Percentiles rank a stretch among this genome's conserved stretches.
phyloP scores from a whole-genome alignment of 53 echinoderm and acorn worm species.

The Holothuria scabra region DNA sequence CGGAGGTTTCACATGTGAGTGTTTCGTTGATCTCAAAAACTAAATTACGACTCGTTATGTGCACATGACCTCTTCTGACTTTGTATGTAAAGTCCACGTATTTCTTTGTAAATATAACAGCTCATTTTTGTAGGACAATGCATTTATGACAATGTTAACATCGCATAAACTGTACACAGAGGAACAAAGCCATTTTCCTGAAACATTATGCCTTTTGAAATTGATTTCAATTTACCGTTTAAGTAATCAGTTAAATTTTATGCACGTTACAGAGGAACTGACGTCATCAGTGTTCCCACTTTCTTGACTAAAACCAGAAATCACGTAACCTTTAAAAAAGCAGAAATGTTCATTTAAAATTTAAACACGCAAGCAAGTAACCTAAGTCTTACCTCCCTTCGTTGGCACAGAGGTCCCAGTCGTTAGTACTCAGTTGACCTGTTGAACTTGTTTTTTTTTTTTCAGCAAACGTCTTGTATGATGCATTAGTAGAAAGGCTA shows the following conservation, averaged over 20 bases:
- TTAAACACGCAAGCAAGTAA: constrained; percentile 6
- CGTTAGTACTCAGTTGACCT: constrained; percentile 5
- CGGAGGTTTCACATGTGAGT: too few species aligned
- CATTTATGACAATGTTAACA: background rate
- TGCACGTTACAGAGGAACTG: background rate
- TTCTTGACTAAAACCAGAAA: constrained; percentile 15
- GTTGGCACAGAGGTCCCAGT: constrained; percentile 12
- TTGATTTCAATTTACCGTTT: constrained; percentile 5
- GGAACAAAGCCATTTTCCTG: constrained; percentile 8
- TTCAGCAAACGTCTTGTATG: too few species aligned
- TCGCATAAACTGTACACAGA: background rate
- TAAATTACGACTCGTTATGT: too few species aligned
- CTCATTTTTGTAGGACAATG: too few species aligned
- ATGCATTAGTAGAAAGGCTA: too few species aligned
- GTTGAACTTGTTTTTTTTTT: too few species aligned
- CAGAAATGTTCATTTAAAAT: constrained; percentile 10
- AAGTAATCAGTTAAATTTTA: constrained; percentile 15
- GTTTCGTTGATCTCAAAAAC: too few species aligned
- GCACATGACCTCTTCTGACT: too few species aligned
- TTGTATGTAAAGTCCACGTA: too few species aligned
- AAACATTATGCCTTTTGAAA: constrained; percentile 14
- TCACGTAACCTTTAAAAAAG: constrained; percentile 9
- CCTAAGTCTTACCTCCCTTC: constrained; percentile 15
- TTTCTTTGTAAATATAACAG: too few species aligned
- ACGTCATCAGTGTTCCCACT: constrained; percentile 15